Evolutionary conservation across 2,888 invertebrate genomes (phyloP), one percentile per base, ranked within the genome.

Genomic region (Cyaniris semiargus): DNA sequence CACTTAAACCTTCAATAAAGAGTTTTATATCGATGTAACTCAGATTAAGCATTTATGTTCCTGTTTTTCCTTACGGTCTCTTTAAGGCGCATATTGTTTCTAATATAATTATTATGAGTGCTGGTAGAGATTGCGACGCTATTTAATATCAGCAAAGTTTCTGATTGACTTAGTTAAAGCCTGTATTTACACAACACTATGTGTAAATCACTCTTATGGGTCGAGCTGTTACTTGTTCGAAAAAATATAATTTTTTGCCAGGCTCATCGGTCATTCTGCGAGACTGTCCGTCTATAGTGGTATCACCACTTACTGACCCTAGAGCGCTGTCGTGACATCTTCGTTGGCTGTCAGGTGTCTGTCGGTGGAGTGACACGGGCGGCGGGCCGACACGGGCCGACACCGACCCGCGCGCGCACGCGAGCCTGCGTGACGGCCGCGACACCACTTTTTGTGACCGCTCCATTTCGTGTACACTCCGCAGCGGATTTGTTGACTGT

Each of bases 381-480:
- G 27, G 27, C n/a, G n/a, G n/a, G n/a, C 27, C 27, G 27, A 27
- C 27, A 66, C 66, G 27, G 15, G 66, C 66, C 66, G 66, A 31
- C 66, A 66, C 27, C 66, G 66, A 60, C 13, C 27, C 23, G 15
- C 27, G 27, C 27, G 15, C 60, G 27, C 66, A 66, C 66, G 66
- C 31, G 66, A 66, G 66, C 66, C 27, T 66, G 27, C 27, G 66
- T 66, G 66, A 21, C 60, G 13, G 10, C 60, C 58, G 58, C n/a
- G 58, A 66, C 60, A 15, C 15, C 66, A 6, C 66, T 66, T 66
- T 66, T 66, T 66, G 66, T 18, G 27, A 27, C 27, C 15, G 2
- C 66, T 66, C 66, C 13, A 66, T 66, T 66, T 66, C 27, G 66
- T 6, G 66, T 66, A 66, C 66, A 66, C 21, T 31, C 23, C 27